Percentiles rank a stretch among this genome's conserved stretches.
Conservation (phyloP, 1,140 invertebrate species). For the Bradynema listronoti region DNA sequence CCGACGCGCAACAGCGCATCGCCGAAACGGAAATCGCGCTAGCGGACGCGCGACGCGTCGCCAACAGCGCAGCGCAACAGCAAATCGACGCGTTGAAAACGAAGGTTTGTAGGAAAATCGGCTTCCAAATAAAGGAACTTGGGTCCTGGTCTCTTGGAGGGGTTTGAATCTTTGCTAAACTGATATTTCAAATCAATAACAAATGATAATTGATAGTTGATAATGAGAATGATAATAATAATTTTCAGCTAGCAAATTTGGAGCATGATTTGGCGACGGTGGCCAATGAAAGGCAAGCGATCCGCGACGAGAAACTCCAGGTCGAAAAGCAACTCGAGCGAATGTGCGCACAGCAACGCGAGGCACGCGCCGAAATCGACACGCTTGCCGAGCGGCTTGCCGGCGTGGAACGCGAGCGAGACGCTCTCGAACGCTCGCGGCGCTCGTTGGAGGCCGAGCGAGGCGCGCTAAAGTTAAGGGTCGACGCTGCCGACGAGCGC, state of each 20-base stretch:
- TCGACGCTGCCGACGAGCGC: conserved; percentile 31
- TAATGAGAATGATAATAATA: conserved; percentile 3
- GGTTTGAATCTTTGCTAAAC: background rate
- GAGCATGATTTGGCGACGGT: conserved; percentile 16
- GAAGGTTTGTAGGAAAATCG: background rate
- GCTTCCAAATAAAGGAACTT: background rate
- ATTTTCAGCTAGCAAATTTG: conserved; percentile 14
- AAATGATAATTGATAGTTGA: background rate
- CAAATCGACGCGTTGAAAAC: background rate
- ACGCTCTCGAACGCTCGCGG: conserved; percentile 17
- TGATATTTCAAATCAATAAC: background rate
- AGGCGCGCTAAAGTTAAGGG: conserved; percentile 8
- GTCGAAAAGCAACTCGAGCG: conserved; percentile 13
- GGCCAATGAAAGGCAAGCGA: conserved; percentile 5
- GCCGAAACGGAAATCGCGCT: conserved; percentile 7
- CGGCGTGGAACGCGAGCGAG: background rate
- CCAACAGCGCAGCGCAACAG: background rate
- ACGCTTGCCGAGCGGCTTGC: conserved; percentile 19
- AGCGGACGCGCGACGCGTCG: too few species aligned
- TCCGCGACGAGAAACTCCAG: conserved; percentile 19
- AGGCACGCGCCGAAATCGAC: conserved; percentile 26
- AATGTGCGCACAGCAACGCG: conserved; percentile 9
- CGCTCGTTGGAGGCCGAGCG: conserved; percentile 24
- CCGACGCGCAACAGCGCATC: background rate
- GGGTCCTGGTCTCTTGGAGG: background rate